Evolutionary conservation across 2,797 vertebrate genomes (phyloP), one percentile per base, ranked within the genome.

Genomic region (Garrulus glandarius): DNA sequence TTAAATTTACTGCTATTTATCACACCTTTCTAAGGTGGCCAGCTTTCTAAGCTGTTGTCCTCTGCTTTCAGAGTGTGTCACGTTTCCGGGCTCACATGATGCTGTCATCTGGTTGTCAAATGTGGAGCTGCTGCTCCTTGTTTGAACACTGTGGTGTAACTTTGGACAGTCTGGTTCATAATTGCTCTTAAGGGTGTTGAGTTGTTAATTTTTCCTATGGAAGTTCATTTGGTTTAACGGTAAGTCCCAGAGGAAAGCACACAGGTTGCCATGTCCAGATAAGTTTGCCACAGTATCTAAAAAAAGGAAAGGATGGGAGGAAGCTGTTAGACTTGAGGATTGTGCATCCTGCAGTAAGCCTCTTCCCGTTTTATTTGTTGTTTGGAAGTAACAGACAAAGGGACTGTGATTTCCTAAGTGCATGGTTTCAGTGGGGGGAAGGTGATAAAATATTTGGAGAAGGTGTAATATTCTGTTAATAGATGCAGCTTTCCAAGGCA

Each of bases 141-240:
- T 50, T 74, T 44, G 61, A 70, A 29, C 0, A 0, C 24, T 50
- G 11, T 59, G 39, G 9, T 2, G 1, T n/a, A 39, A 44, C 8
- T 57, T n/a, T 4, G 4, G 24, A 34, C 1, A 1, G 11, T 46
- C 37, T 32, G 50, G 17, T n/a, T 78, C 30, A 12, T 44, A 60
- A 32, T 18, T 78, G 27, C 44, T 59, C 47, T 55, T 70, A 36
- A 75, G 41, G 3, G 30, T 50, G 21, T 70, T 74, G 24, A 50
- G 27, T 70, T 65, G 27, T 11, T 89, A n/a, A 6, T 30, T 84
- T 86, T 86, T 92, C 36, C 19, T 47, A 0, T 21, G 0, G 19
- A 41, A 52, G 7, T 79, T 68, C 4, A 8, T 78, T 84, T 67
- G 52, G 24, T 52, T 67, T 75, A 59, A 39, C 18, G 61, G 32